Base-by-base conservation (phyloP, 2,888 invertebrate species). In the Drosophila prostipennis region DNA sequence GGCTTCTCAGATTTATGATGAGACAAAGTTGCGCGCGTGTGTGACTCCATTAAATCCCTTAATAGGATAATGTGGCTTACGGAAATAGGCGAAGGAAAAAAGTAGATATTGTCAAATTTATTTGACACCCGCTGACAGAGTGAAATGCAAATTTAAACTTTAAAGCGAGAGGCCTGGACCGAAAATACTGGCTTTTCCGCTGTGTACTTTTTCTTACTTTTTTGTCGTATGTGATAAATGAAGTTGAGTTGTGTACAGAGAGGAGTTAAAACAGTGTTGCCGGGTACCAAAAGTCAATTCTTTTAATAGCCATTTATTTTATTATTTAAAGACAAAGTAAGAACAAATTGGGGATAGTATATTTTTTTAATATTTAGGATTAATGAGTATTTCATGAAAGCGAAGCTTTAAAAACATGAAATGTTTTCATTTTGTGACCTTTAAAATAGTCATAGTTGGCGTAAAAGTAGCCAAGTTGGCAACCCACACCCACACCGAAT, bases 1-100 rank as follows among this genome's bases (percentile, higher is more conserved):
- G 60, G 54, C 84, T 53, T 51, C 65, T 60, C 71, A 82, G 87
- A 82, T 82, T 82, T 82, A 87, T 87, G 86, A 80, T 67, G 87
- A 87, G 87, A 70, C 74, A 76, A 76, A 83, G 87, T 78, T 64
- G 67, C 77, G 71, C 80, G 80, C 76, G 79, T 83, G 84, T 83
- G 78, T 83, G 87, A 83, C 80, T 80, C 85, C 78, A 84, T 84
- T 84, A 87, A 79, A 76, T 77, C 79, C 73, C 79, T 79, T 89
- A 85, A 85, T 89, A 84, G 85, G 85, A 84, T 85, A 87, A 72
- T 74, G 67, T 65, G 48, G 64, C 45, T 65, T 52, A 58, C 39
- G 43, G 54, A 56, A 53, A 56, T 49, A 70, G 26, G 65, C 56
- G 59, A 37, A 56, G 42, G 45, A 36, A 48, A 49, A 43, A 45